Evolutionary conservation across 2,113 vertebrate species (phyloP), one percentile per base, ranked within the genome.

Genomic region (Irena cyanogastra): DNA sequence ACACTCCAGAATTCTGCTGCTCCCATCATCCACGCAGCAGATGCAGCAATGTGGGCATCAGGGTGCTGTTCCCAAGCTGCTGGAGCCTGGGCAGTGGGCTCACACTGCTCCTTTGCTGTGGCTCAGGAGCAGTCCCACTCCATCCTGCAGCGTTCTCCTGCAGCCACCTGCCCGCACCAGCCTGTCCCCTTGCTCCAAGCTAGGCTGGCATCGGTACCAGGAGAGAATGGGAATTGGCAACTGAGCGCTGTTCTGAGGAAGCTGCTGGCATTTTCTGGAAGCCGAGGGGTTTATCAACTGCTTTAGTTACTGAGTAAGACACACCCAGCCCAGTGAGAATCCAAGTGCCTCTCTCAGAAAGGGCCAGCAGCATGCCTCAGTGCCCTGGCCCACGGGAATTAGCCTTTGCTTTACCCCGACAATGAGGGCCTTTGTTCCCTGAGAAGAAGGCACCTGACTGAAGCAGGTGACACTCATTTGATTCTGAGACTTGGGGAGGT

Each of bases 91-190:
- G 10, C 30, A 41, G 52, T 7, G 49, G 53, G 24, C 42, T 80
- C 12, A 0, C 16, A 3, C 17, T 4, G 21, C 31, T 45, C 9
- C 12, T 16, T 5, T 14, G 41, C 47, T 1, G 0, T 7, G 17
- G 45, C 45, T 61, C 35, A 16, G 1, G 7, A 47, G 37, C 0
- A 0, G 45, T 11, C 60, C 50, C 2, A 3, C 52, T n/a, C 59
- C 30, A 21, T 10, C 30, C 61, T 6, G 4, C 44, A 14, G 35
- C 2, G 0, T 18, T 35, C 47, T n/a, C 56, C 68, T 35, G 9
- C 53, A 71, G 16, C 57, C 47, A 4, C 71, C 63, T 60, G 79
- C 50, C 82, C 56, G 45, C 64, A 33, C 54, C 33, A 24, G 84
- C 23, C 60, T 63, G 17, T 20, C 52, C 28, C 13, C 65, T 35